Percentiles rank a stretch among this genome's conserved stretches.
Conservation (phyloP, 2,888 invertebrate species). For the Herminia tarsipennalis region DNA sequence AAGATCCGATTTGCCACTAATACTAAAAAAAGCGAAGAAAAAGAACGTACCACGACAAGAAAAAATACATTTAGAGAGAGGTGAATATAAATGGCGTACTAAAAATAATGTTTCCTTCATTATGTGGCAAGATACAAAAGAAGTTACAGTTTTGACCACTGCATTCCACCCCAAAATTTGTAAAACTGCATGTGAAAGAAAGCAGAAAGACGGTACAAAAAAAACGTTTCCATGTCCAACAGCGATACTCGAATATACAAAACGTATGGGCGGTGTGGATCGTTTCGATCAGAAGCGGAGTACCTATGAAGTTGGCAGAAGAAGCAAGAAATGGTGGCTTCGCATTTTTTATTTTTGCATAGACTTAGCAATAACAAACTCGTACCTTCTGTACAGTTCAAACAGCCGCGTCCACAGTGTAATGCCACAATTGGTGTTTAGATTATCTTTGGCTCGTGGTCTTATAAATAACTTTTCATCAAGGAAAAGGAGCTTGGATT, state of each 20-base stretch:
- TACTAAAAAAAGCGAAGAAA: constrained; percentile 14
- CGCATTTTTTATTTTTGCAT: constrained; percentile 38
- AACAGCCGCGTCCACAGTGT: too few relatives aligned
- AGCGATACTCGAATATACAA: constrained; percentile 21
- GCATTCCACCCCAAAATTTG: constrained; percentile 20
- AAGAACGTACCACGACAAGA: constrained; percentile 13
- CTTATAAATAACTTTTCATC: too few relatives aligned
- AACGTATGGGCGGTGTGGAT: constrained; percentile 31
- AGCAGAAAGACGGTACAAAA: constrained; percentile 35
- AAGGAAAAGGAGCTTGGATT: too few relatives aligned
- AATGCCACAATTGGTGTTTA: too few relatives aligned
- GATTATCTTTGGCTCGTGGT: too few relatives aligned
- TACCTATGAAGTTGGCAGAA: constrained; percentile 23
- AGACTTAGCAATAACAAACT: constrained; percentile 27
- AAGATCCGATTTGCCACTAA: constrained; percentile 19
- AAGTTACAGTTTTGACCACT: constrained; percentile 31
- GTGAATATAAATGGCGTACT: constrained; percentile 16
- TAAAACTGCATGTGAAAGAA: constrained; percentile 21
- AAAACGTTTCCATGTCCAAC: constrained; percentile 20
- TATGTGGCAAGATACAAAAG: constrained; percentile 37
- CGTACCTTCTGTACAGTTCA: constrained; percentile 13
- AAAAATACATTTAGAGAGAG: too few relatives aligned
- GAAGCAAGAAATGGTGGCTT: constrained; percentile 26
- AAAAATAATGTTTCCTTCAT: constrained; percentile 36
- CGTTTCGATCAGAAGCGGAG: constrained; percentile 29